Base-by-base conservation (phyloP, 2,113 vertebrate genomes). In the Cyanoramphus novaezelandiae region DNA sequence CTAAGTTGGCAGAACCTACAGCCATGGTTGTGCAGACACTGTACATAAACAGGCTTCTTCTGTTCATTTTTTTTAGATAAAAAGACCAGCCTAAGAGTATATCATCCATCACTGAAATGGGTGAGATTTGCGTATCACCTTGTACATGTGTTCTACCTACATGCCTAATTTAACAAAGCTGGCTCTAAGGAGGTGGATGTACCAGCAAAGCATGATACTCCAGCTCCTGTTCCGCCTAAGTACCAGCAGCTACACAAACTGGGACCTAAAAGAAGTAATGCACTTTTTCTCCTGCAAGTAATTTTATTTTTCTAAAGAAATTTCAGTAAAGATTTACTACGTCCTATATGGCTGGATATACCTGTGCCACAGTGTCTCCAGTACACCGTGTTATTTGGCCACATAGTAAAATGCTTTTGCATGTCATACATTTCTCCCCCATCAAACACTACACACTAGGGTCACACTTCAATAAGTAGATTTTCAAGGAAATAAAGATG, bases 1-100 rank as follows among this genome's bases (percentile, higher is more conserved):
- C 37, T 1, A 2, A 31, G 37, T 2, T 15, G 1, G 4, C 35
- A 8, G 1, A 11, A 15, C 4, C 37, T 10, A 44, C 75, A 31
- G 62, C 63, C 12, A 0, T 11, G 17, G 35, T 59, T 50, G 59
- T 3, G 10, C 3, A 9, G 47, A 24, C 33, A 59, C 31, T 10
- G 14, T 5, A 13, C 31, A 47, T 29, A 49, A 37, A 60, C 9
- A 35, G 21, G 19, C 17, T 71, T 10, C 17, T 71, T 10, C 16
- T 5, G 23, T n/a, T 74, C 35, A 14, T 7, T 7, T 2, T 69
- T 71, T 72, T 77, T 13, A 70, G 46, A 10, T 39, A 31, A 41
- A 55, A 76, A 52, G 41, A 68, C 37, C 74, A 25, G 20, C 59
- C 50, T 46, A 37, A 47, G 37, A 33, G 13, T n/a, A 27, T 5